phyloP scores from a whole-genome alignment of 2,113 vertebrate genomes.

The Catagonus wagneri region DNA sequence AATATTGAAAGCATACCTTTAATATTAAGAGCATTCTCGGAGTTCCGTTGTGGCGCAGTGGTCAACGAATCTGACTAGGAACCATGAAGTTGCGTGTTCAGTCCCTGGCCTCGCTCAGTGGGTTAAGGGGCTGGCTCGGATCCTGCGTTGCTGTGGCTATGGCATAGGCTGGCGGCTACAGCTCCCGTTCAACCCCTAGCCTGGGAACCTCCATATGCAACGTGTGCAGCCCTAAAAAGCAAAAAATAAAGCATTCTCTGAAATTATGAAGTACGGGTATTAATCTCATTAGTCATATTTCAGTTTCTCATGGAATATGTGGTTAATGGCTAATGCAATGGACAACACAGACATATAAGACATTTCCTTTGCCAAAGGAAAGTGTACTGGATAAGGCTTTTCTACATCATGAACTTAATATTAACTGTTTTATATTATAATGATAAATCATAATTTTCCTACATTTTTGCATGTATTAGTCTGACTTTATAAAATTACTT shows the following conservation, averaged over 20 bases:
- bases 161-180: too few relatives aligned
- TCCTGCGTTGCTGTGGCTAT: too few relatives aligned
- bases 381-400: not conserved
- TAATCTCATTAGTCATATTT: not conserved
- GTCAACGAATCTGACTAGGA: too few relatives aligned
- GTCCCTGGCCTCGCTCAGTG: too few relatives aligned
- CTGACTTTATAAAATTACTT: not conserved
- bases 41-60: too few relatives aligned
- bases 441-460: not conserved
- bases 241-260: not conserved
- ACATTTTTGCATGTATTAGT: too few relatives aligned
- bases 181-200: too few relatives aligned
- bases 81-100: too few relatives aligned
- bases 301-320: not conserved
- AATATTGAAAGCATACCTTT: not conserved
- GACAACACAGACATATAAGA: not conserved
- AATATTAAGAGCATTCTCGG: not conserved
- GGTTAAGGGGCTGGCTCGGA: too few relatives aligned
- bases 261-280: not conserved
- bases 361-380: rapidly evolving
- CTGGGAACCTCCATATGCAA: too few relatives aligned
- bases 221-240: too few relatives aligned
- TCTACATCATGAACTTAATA: not conserved
- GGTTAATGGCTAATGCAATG: not conserved
- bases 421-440: not conserved